Base-by-base conservation (phyloP, 1,140 invertebrate genomes). In the Caenorhabditis tropicalis region DNA sequence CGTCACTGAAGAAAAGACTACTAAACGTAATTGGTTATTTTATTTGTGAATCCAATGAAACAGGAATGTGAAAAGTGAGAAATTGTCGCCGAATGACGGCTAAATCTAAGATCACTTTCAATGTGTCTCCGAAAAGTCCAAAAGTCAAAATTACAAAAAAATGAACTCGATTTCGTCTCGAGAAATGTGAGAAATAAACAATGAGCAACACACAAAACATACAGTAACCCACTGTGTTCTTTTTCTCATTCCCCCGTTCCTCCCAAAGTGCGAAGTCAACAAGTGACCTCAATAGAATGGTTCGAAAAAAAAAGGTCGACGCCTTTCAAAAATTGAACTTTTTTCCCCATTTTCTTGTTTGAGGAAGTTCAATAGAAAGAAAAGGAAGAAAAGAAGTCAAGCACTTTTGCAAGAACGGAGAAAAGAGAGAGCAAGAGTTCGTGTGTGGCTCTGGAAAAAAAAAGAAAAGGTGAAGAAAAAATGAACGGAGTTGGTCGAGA, bases 301-400 rank as follows among this genome's bases (percentile, higher is more conserved):
- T n/a, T 56, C 12, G 39, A 12, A 56, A 12, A 27, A 56, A 29
- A 27, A 27, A 27, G 10, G 24, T n/a, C 9, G 53, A 24, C 29
- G 58, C 31, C 31, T 65, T 65, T 65, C 58, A 65, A 65, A 65
- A 65, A 65, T 65, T 65, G 58, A 65, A 65, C 58, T 65, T 65
- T 65, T 65, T 65, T 29, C n/a, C 49, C n/a, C 49, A 1, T 46
- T 16, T 24, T 56, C 31, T 65, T 65, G 58, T 65, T 65, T 65
- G 58, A 65, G 29, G 58, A 56, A 56, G 53, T 56, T 56, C 53
- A 27, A 27, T 10, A n/a, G 24, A 15, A 15, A 27, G 31, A 24
- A 36, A 33, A 33, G 36, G 10, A 12, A 53, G 1, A 29, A 24
- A 65, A 33, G 21, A n/a, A 65, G 12, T 65, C 58, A 65, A 65